A percentile compares a stretch with the other conserved stretches of the same genome.
phyloP scores from a whole-genome alignment of 2,888 invertebrate genomes.

The Patella ulyssiponensis region DNA sequence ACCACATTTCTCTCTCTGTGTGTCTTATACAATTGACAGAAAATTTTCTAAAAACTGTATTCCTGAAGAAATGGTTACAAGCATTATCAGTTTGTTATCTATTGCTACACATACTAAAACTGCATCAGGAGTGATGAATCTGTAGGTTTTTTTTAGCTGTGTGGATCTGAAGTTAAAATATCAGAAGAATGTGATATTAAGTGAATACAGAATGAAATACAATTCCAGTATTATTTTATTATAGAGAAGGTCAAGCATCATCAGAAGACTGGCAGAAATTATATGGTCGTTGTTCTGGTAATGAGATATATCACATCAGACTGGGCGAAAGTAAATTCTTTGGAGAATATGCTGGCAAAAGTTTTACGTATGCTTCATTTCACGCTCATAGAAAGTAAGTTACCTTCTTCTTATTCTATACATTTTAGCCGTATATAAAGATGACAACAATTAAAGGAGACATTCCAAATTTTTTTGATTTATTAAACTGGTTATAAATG shows the following conservation, averaged over 20 bases:
- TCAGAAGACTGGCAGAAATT: slow-evolving; percentile 98
- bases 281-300: slow-evolving; percentile 98
- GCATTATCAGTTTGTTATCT: no score
- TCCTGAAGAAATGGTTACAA: no score
- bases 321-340: slow-evolving; percentile 96
- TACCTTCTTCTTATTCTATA: no score
- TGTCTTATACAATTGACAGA: no score
- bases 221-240: slow-evolving; percentile 49
- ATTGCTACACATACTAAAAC: no score
- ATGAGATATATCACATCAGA: slow-evolving; percentile 98
- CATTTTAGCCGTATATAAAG: not conserved
- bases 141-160: no score
- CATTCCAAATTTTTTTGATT: not conserved
- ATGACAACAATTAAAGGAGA: not conserved
- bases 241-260: slow-evolving; percentile 92
- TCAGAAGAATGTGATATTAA: no score
- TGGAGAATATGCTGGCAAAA: slow-evolving; percentile 98
- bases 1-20: no score
- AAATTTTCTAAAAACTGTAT: no score
- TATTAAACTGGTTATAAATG: not conserved
- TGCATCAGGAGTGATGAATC: no score
- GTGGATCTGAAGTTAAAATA: no score
- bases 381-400: slow-evolving; percentile 96
- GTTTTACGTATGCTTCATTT: slow-evolving; percentile 99
- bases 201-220: no score